Conservation (phyloP, 1,140 invertebrate species). For the Delia radicum region DNA sequence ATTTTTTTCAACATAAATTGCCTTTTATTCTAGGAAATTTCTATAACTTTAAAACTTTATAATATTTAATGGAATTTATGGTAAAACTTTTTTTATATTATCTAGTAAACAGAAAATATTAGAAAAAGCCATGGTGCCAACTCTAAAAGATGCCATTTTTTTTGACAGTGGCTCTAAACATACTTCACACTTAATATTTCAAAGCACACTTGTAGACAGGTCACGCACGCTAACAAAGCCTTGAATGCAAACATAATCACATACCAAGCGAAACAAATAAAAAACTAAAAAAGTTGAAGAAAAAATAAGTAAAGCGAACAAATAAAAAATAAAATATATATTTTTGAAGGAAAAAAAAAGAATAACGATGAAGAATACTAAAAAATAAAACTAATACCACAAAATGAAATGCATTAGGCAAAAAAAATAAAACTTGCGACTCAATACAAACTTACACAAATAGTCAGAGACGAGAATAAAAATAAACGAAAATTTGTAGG, state of each 20-base stretch:
- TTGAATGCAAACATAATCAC: constrained; percentile 20
- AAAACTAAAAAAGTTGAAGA: background rate
- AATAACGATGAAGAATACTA: too few relatives aligned
- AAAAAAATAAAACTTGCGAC: background rate
- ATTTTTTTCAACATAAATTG: too few relatives aligned
- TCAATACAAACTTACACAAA: background rate
- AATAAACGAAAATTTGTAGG: too few relatives aligned
- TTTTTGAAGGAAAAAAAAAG: background rate
- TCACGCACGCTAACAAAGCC: constrained; percentile 25
- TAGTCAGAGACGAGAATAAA: background rate
- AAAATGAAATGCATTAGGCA: constrained; percentile 18
- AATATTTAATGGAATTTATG: too few relatives aligned
- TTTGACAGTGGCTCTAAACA: background rate
- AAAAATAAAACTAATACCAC: constrained; percentile 1
- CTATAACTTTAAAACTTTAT: too few relatives aligned
- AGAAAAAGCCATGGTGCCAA: background rate
- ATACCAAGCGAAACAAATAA: background rate
- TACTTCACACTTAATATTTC: constrained; percentile 21
- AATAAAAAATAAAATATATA: background rate
- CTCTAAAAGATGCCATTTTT: background rate
- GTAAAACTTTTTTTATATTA: too few relatives aligned
- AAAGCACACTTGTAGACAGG: constrained; percentile 22
- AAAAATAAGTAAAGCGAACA: background rate
- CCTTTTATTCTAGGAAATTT: too few relatives aligned
- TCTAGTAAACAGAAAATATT: background rate